Evolutionary conservation across 1,140 invertebrate genomes (phyloP), one percentile per base, ranked within the genome.

Genomic region (Drosophila suzukii): DNA sequence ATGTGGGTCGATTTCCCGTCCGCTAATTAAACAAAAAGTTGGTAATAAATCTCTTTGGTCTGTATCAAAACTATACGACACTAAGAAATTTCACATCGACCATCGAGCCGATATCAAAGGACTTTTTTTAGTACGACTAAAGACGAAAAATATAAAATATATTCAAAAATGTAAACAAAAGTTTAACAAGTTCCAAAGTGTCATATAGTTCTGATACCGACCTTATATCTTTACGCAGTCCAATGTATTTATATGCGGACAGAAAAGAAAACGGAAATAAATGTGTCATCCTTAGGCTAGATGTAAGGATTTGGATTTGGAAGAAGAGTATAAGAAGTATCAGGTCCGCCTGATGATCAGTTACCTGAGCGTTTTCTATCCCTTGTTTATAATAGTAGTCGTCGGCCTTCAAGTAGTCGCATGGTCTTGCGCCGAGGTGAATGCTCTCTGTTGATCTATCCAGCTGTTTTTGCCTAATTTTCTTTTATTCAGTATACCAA

Each of bases 241-340:
- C 20, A 20, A n/a, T n/a, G n/a, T n/a, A 20, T 20, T 20, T 20
- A 20, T 2, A 20, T 20, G 2, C 20, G 20, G 20, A 20, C 20
- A 20, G 20, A 20, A 20, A 20, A 27, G 27, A 27, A 27, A 27
- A 27, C 5, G 3, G 5, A 27, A 47, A 1, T 47, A 24, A 24
- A 47, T 1, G 12, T 10, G 5, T 5, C 15, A 11, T 34, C 13
- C 2, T 5, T n/a, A 86, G 82, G 11, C 38, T 34, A 88, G 34
- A 15, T 82, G 83, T 39, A 39, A 20, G 8, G 51, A 72, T 5
- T 10, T 72, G 7, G 46, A 75, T 4, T 4, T 86, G 30, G 75
- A 75, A 17, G 30, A 82, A 0, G 60, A 83, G 24, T 79, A 60
- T 24, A 10, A 15, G 0, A 13, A n/a, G 2, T 83, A 86, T 47